Evolutionary conservation across 2,113 vertebrate species (phyloP).

Genomic region (Syngnathus floridae): DNA sequence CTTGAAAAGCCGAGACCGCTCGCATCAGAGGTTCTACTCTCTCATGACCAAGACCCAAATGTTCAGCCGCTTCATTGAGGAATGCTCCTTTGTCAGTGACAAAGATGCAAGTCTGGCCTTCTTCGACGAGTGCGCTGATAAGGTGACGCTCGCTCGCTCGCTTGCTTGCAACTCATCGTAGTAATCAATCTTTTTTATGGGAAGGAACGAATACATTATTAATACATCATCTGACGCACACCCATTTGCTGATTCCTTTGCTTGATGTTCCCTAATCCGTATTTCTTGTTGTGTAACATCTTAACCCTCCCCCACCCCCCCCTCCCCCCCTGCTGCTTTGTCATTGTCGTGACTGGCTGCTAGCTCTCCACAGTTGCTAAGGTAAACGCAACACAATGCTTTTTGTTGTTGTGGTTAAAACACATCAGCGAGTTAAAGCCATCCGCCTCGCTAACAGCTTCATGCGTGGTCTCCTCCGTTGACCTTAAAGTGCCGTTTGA

Average conservation of each 20-base stretch:
- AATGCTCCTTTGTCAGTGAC: slow-evolving; percentile 98
- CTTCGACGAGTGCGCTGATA: slow-evolving; percentile 98
- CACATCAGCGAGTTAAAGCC: background rate
- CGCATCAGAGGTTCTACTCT: slow-evolving; percentile 96
- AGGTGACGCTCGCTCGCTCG: slow-evolving; percentile 73
- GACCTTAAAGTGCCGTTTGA: background rate
- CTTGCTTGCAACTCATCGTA: background rate
- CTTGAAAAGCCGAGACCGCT: slow-evolving; percentile 91
- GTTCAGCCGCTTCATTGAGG: slow-evolving; percentile 99
- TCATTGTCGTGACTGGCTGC: slow-evolving; percentile 10
- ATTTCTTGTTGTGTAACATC: background rate
- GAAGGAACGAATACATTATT: slow-evolving; percentile 14
- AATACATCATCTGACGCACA: too few relatives aligned
- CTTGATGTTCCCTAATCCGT: slow-evolving; percentile 11
- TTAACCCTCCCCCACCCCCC: background rate
- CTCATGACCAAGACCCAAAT: slow-evolving; percentile 98
- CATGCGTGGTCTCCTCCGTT: background rate
- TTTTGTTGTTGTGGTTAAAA: background rate
- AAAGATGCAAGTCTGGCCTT: slow-evolving; percentile 96
- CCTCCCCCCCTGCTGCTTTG: slow-evolving; percentile 33
- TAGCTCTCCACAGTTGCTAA: slow-evolving; percentile 68
- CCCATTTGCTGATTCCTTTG: background rate
- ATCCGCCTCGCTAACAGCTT: background rate
- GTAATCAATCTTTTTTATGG: slow-evolving; percentile 7
- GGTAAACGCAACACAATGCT: slow-evolving; percentile 51